These are phyloP conservation scores for Drosophila mayaguana DNA, from an alignment of 2,888 invertebrate species.

Conservation along the genomic window DNA sequence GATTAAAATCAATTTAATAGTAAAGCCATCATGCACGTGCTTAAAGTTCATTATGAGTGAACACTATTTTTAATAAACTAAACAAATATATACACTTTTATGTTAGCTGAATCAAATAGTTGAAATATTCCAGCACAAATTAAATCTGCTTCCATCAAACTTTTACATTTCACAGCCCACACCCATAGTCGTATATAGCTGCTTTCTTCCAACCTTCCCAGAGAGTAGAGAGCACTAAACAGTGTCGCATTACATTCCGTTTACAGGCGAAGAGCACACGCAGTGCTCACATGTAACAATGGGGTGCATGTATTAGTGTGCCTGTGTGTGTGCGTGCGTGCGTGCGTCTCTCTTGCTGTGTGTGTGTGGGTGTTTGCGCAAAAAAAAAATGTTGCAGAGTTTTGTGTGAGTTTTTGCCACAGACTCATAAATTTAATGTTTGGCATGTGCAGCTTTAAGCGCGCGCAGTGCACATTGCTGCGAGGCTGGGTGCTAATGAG, in stretches of 20 bases:
- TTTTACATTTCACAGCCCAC: no score
- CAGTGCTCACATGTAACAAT: conserved; percentile 3
- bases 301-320: neutral
- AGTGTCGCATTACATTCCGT: conserved; percentile 3
- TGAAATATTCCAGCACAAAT: no score
- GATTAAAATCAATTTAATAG: no score
- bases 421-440: conserved; percentile 41
- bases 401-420: conserved; percentile 27
- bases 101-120: no score
- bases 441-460: conserved; percentile 47
- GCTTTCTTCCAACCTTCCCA: no score
- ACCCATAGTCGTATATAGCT: neutral
- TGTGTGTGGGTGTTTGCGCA: neutral
- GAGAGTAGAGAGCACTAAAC: neutral
- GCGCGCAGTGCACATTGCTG: conserved; percentile 40
- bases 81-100: no score
- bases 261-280: neutral
- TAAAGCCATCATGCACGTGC: no score
- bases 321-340: conserved; percentile 30
- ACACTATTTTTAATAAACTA: no score
- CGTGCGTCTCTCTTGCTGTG: neutral
- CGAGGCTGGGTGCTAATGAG: conserved; percentile 44
- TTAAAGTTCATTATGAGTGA: no score
- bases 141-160: no score
- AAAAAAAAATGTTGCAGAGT: conserved; percentile 26